Conservation (phyloP, 2,113 vertebrate species). For the Chionomys nivalis region DNA sequence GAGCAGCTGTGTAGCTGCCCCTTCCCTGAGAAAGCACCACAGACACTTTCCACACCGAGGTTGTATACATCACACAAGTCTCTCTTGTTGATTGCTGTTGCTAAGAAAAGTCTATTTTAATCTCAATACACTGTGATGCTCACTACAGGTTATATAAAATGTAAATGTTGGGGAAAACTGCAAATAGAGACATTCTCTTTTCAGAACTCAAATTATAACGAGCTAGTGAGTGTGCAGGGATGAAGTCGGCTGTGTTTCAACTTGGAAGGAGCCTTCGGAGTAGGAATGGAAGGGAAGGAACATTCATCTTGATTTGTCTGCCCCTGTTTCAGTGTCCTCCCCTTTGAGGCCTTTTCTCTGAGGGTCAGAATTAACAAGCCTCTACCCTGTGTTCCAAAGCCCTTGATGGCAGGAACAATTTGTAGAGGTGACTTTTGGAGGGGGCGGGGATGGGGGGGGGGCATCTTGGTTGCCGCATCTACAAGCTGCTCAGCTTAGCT, state of each 20-base stretch:
- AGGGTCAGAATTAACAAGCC: conserved; percentile 46
- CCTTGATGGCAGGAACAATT: background rate
- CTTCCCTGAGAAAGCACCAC: conserved; percentile 52
- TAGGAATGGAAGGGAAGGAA: background rate
- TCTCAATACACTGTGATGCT: conserved; percentile 24
- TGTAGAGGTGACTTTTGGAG: background rate
- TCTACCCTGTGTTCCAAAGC: background rate
- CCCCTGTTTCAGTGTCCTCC: background rate
- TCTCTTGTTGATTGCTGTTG: background rate
- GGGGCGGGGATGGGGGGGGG: background rate
- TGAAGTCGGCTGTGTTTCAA: background rate
- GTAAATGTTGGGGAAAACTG: background rate
- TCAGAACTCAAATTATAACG: conserved; percentile 44
- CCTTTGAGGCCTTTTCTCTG: conserved; percentile 13
- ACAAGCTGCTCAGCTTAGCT: background rate
- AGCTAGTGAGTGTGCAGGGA: background rate
- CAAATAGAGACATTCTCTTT: conserved; percentile 45
- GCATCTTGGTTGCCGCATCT: background rate
- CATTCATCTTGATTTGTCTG: background rate
- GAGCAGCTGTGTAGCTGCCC: conserved; percentile 14
- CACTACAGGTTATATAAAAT: conserved; percentile 50
- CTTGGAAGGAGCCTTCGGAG: conserved; percentile 19
- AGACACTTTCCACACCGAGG: conserved; percentile 55
- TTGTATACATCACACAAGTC: background rate
- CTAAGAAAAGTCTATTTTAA: conserved; percentile 36